A percentile compares a stretch with the other conserved stretches of the same genome.
phyloP scores from a whole-genome alignment of 2,888 invertebrate genomes.

The Euphydryas editha region DNA sequence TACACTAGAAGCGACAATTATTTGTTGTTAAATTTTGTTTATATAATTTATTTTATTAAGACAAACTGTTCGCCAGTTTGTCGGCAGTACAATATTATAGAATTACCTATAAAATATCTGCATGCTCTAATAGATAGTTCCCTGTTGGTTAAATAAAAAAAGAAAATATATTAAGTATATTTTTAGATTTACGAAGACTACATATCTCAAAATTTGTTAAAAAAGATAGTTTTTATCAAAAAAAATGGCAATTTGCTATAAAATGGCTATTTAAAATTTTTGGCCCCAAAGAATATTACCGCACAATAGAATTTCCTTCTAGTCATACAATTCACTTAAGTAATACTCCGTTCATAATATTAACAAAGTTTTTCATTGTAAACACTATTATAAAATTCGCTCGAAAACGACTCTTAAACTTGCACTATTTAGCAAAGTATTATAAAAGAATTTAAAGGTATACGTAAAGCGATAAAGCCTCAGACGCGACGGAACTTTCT shows the following conservation, averaged over 20 bases:
- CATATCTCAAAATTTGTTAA: no score
- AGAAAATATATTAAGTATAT: no score
- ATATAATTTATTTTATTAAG: no score
- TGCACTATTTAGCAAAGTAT: conserved; percentile 15
- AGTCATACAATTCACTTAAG: background rate
- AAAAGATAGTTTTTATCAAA: background rate
- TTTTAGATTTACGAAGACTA: background rate
- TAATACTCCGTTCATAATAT: background rate
- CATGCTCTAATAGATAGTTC: background rate
- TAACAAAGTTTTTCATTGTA: conserved; percentile 7
- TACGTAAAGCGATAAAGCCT: conserved; percentile 17
- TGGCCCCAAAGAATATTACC: background rate
- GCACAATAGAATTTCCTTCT: background rate
- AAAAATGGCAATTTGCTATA: background rate
- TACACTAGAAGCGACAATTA: no score
- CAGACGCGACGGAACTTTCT: conserved; percentile 20
- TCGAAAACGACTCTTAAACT: conserved; percentile 12
- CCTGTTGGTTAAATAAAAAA: no score
- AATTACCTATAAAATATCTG: no score
- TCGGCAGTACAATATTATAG: no score
- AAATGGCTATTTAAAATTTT: background rate
- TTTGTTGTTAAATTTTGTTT: no score
- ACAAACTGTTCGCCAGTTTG: no score
- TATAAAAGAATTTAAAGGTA: conserved; percentile 19
- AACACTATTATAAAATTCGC: conserved; percentile 5